A percentile compares a stretch with the other conserved stretches of the same genome.
Conservation (phyloP, 2,888 invertebrate genomes). For the Trissonchulus latispiculum region DNA sequence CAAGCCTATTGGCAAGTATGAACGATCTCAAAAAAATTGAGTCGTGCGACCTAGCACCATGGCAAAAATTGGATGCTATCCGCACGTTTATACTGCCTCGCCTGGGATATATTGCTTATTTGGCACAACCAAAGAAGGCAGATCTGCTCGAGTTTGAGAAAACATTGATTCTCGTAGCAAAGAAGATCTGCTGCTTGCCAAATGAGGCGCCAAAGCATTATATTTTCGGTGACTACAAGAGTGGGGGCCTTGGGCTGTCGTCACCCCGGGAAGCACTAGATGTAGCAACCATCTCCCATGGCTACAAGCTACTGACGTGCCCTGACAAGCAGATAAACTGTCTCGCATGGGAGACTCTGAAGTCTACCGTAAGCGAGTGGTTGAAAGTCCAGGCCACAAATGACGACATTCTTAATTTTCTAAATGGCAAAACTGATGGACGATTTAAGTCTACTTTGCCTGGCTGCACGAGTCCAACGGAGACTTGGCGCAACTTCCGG, state of each 20-base stretch:
- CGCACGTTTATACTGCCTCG: constrained; percentile 28
- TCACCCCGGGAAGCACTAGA: constrained; percentile 23
- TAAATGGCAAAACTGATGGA: too few species aligned
- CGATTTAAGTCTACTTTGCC: too few species aligned
- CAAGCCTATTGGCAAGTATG: not conserved
- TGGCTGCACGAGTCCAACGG: too few species aligned
- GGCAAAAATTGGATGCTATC: constrained; percentile 32
- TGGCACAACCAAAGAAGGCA: constrained; percentile 18
- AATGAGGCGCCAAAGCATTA: constrained; percentile 23
- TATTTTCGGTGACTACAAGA: constrained; percentile 23
- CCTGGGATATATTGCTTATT: not conserved
- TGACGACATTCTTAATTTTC: constrained; percentile 16
- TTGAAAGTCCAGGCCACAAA: too few species aligned
- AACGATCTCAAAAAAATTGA: constrained; percentile 22
- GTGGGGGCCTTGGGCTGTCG: constrained; percentile 22
- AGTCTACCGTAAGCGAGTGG: too few species aligned
- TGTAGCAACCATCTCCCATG: constrained; percentile 13
- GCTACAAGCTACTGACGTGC: not conserved
- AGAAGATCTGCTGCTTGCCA: constrained; percentile 22
- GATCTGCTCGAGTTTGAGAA: constrained; percentile 22
- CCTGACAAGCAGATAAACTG: too few species aligned
- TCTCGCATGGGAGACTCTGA: too few species aligned
- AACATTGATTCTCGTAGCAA: constrained; percentile 12
- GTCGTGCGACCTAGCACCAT: constrained; percentile 28
- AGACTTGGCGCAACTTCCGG: too few species aligned